These are phyloP conservation scores for Bradypus variegatus DNA, from an alignment of 2,797 vertebrate genomes.

Conservation along the genomic window DNA sequence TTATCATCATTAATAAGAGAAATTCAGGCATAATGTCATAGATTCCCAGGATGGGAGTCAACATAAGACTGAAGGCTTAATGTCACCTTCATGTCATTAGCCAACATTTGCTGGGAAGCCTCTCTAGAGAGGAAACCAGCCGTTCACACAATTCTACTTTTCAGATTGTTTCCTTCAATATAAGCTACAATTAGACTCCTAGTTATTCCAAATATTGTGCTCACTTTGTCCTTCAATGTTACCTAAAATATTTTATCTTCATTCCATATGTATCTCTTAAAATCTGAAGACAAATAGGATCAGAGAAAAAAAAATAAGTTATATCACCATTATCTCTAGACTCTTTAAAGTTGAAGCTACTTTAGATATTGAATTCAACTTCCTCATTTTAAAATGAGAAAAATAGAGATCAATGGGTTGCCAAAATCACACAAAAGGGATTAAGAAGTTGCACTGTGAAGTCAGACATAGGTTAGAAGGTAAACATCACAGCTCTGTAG, in stretches of 20 bases:
- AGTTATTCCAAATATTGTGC: neutral
- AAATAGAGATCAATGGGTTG: neutral
- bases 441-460: neutral
- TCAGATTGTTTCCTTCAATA: neutral
- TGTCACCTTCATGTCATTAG: neutral
- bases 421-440: neutral
- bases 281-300: neutral
- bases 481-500: neutral
- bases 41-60: neutral
- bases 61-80: neutral
- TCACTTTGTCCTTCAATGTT: conserved; percentile 3
- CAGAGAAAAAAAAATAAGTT: neutral
- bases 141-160: neutral
- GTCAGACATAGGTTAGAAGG: neutral
- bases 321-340: neutral
- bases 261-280: neutral
- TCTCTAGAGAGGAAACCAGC: neutral
- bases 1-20: neutral
- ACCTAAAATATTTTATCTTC: neutral
- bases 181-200: neutral
- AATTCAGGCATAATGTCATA: neutral
- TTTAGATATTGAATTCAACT: neutral
- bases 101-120: neutral
- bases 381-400: neutral
- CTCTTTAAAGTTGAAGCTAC: neutral